A percentile compares a stretch with the other conserved stretches of the same genome.
Conservation (phyloP, 1,140 invertebrate genomes). For the Delia radicum region DNA sequence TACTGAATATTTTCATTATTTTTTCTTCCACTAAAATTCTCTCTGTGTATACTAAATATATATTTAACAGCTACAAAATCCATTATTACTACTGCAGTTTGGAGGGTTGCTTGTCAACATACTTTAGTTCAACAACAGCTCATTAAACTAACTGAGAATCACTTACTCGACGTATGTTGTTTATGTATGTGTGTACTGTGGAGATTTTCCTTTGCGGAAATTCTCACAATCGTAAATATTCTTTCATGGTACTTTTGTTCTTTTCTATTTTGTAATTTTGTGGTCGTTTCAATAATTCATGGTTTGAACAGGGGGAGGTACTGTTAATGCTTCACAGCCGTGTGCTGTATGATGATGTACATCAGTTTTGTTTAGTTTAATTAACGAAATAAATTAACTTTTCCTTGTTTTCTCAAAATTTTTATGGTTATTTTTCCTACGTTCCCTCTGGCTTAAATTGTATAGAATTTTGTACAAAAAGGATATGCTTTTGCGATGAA, state of each 20-base stretch:
- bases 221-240: slow-evolving; percentile 21
- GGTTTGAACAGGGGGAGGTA: slow-evolving; percentile 14
- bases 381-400: slow-evolving; percentile 23
- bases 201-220: slow-evolving; percentile 14
- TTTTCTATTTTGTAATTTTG: slow-evolving; percentile 1
- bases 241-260: slow-evolving; percentile 4
- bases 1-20: too few species aligned
- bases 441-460: neutral
- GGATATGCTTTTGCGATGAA: neutral
- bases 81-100: neutral
- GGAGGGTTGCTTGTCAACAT: slow-evolving; percentile 7
- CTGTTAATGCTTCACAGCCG: neutral
- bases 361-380: neutral
- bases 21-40: too few species aligned
- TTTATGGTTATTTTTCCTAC: neutral
- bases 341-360: neutral
- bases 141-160: neutral
- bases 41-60: too few species aligned
- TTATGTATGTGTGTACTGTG: neutral
- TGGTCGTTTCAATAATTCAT: slow-evolving; percentile 19
- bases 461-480: neutral
- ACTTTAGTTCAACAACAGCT: neutral
- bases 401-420: neutral
- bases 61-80: neutral
- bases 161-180: neutral